Evolutionary conservation across 2,888 invertebrate species (phyloP), one percentile per base, ranked within the genome.

Genomic region (Elysia crispata): DNA sequence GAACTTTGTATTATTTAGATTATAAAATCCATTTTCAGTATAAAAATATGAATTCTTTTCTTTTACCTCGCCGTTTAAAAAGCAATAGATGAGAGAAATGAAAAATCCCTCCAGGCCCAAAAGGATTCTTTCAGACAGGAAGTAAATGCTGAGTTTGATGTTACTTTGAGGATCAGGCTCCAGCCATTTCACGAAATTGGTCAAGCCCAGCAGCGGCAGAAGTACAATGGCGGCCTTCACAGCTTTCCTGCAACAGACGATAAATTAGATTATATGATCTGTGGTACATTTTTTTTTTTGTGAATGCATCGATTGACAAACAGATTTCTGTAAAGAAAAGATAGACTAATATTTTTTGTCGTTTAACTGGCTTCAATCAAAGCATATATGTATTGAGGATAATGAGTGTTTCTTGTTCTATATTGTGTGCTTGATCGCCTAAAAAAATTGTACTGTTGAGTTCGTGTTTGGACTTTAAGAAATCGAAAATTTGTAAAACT

Each of bases 211-310:
- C 77, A 93, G 86, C 3, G 93, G 93, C 64, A 93, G 88, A 30
- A 93, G 86, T 84, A 93, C 92, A 80, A 93, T 88, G 13, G 93
- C 93, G 0, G 93, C 93, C 85, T 93, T 93, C 5, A 93, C 92
- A 31, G 92, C 92, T 86, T 93, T 93, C 83, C 93, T 93, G 87
- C 18, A 89, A 86, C 54, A 54, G 50, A 70, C 66, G 41, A 41
- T 41, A n/a, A n/a, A n/a, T n/a, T n/a, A n/a, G 23, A 18, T 15
- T 30, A 28, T 30, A 13, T 54, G 54, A 54, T 54, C 13, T 54
- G 18, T 54, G 13, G 54, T 54, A 15, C 18, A 15, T 54, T 13
- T 54, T 13, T 54, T 18, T 15, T 54, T 15, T 54, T 54, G 13
- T 13, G 13, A 15, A 15, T 13, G 18, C 54, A n/a, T n/a, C n/a